Percentiles rank a stretch among this genome's conserved stretches.
Conservation (phyloP, 37 sponge, comb jelly and placozoan genomes). For the Dysidea cf. avara region DNA sequence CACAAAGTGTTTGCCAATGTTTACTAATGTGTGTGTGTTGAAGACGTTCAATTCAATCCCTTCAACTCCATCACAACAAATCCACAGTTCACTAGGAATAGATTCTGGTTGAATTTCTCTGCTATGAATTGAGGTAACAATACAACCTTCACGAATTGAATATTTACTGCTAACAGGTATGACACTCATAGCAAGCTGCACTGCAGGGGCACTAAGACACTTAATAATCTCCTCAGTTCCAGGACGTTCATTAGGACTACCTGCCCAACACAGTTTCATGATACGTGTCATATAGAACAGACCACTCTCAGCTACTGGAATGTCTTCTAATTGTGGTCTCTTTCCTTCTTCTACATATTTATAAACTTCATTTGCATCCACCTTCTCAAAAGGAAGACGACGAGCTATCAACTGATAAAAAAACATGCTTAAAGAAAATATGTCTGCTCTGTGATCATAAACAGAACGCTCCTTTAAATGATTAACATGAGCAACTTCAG, state of each 20-base stretch:
- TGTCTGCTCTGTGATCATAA: no score
- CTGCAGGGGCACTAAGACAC: constrained; percentile 8
- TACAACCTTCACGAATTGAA: constrained; percentile 36
- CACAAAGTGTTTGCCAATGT: constrained; percentile 39
- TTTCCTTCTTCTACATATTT: constrained; percentile 38
- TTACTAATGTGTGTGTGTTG: constrained; percentile 59
- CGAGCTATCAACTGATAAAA: constrained; percentile 84
- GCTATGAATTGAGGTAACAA: constrained; percentile 25
- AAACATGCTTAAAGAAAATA: constrained; percentile 80
- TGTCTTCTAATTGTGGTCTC: constrained; percentile 49
- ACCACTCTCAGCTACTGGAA: constrained; percentile 23
- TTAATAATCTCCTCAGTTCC: constrained; percentile 33
- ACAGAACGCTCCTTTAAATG: no score
- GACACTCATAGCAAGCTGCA: constrained; percentile 66
- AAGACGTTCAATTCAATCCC: constrained; percentile 65
- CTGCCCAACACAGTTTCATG: no score
- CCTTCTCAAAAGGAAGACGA: constrained; percentile 64
- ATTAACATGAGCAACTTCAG: no score
- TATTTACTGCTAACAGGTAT: no score
- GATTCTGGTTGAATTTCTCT: no score
- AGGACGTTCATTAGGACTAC: constrained; percentile 45
- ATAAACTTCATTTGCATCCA: constrained; percentile 55
- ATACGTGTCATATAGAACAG: no score
- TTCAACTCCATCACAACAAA: no score
- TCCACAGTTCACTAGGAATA: no score